These are phyloP conservation scores for Laterallus jamaicensis DNA, from an alignment of 2,113 vertebrate genomes.

Conservation along the genomic window DNA sequence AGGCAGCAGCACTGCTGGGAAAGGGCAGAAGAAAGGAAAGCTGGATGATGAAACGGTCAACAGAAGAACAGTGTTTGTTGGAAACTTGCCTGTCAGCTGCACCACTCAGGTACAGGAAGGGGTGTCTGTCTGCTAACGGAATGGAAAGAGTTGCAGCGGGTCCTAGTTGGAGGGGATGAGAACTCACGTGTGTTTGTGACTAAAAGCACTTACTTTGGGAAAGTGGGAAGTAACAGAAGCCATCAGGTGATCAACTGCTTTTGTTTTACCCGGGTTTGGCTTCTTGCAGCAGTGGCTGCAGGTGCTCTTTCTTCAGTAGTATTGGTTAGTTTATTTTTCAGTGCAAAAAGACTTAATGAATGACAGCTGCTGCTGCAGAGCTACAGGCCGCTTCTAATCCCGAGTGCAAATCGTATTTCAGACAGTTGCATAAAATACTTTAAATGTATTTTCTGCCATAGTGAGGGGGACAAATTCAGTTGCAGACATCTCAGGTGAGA, in stretches of 20 bases:
- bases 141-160: background rate
- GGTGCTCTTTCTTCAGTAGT: background rate
- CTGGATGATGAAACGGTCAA: constrained; percentile 67
- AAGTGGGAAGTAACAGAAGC: background rate
- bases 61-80: constrained; percentile 90
- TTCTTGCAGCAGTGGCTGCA: background rate
- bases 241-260: background rate
- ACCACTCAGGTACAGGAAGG: constrained; percentile 79
- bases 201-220: background rate
- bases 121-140: background rate
- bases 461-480: fast-evolving
- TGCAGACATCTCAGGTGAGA: background rate
- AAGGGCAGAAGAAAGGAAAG: constrained; percentile 35
- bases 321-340: background rate
- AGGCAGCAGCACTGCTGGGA: background rate
- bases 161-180: background rate
- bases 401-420: background rate
- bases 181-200: background rate
- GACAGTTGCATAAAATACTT: background rate
- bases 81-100: constrained; percentile 86
- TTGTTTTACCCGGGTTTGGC: background rate
- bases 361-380: background rate
- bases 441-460: background rate
- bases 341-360: background rate
- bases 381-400: background rate